A percentile compares a stretch with the other conserved stretches of the same genome.
Evolutionary conservation across 2,113 vertebrate genomes (phyloP).

Genomic region (Butastur rufipennis): DNA sequence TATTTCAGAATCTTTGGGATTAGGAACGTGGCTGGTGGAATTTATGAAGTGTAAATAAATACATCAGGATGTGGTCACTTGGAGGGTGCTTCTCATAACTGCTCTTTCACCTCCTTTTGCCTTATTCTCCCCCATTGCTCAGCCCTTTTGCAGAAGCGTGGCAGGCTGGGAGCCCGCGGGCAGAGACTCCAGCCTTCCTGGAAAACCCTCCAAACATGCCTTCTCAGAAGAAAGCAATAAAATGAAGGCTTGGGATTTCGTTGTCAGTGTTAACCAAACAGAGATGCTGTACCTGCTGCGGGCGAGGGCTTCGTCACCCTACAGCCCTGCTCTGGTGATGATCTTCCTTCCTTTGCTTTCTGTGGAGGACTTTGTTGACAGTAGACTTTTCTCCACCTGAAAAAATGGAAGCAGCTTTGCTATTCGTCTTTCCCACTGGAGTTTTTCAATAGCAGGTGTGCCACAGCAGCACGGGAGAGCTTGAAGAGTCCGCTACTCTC

Average conservation of each 20-base stretch:
- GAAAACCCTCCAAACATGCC: neutral
- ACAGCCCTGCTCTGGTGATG: accelerated
- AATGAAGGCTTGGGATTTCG: neutral
- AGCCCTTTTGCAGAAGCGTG: neutral
- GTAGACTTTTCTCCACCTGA: neutral
- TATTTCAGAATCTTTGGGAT: neutral
- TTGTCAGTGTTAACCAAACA: neutral
- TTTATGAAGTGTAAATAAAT: neutral
- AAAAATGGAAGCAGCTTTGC: neutral
- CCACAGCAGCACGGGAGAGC: neutral
- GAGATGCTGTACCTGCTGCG: neutral
- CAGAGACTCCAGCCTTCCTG: neutral
- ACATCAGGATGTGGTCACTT: neutral
- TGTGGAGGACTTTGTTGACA: neutral
- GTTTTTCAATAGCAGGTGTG: neutral
- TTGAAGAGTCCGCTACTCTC: neutral
- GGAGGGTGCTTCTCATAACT: neutral
- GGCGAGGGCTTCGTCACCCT: neutral
- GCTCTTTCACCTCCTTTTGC: neutral
- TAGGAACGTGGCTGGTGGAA: accelerated
- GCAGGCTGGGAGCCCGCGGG: neutral
- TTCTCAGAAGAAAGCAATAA: neutral
- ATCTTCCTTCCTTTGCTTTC: neutral
- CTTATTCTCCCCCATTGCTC: accelerated
- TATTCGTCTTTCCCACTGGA: neutral